These are phyloP conservation scores for Holacanthus passer DNA, from an alignment of 2,113 vertebrate genomes.

Conservation along the genomic window DNA sequence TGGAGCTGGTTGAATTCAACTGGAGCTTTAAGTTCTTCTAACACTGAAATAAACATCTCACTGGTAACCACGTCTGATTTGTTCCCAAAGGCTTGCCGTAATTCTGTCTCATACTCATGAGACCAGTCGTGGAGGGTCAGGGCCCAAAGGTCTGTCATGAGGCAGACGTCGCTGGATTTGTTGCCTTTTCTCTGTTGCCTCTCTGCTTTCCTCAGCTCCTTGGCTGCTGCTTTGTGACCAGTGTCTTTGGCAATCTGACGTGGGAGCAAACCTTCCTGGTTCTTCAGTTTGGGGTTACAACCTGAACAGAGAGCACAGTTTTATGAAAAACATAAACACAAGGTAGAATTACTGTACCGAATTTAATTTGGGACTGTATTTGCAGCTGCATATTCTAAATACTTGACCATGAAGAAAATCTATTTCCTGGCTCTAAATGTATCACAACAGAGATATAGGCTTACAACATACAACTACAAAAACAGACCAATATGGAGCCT, in stretches of 20 bases:
- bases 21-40: constrained; percentile 82
- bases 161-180: constrained; percentile 59
- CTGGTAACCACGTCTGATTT: constrained; percentile 70
- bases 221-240: constrained; percentile 86
- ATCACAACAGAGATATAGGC: neutral
- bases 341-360: neutral
- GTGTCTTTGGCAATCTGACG: constrained; percentile 86
- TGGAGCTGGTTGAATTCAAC: constrained; percentile 71
- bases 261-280: constrained; percentile 84
- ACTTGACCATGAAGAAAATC: neutral
- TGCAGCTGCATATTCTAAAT: constrained; percentile 4
- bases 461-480: constrained; percentile 13
- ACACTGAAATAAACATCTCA: constrained; percentile 82
- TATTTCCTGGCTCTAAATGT: constrained; percentile 7
- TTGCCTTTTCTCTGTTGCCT: constrained; percentile 77
- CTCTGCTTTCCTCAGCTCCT: constrained; percentile 88
- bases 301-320: constrained; percentile 81
- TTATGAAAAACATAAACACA: constrained; percentile 16
- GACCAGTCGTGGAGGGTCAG: constrained; percentile 94
- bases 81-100: constrained; percentile 77
- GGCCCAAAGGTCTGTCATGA: constrained; percentile 83
- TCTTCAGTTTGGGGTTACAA: constrained; percentile 91
- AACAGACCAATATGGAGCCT: neutral
- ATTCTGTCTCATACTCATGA: constrained; percentile 80
- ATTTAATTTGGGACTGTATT: constrained; percentile 12